Evolutionary conservation across 1,140 invertebrate species (phyloP), one percentile per base, ranked within the genome.

Genomic region (Homalodisca vitripennis): DNA sequence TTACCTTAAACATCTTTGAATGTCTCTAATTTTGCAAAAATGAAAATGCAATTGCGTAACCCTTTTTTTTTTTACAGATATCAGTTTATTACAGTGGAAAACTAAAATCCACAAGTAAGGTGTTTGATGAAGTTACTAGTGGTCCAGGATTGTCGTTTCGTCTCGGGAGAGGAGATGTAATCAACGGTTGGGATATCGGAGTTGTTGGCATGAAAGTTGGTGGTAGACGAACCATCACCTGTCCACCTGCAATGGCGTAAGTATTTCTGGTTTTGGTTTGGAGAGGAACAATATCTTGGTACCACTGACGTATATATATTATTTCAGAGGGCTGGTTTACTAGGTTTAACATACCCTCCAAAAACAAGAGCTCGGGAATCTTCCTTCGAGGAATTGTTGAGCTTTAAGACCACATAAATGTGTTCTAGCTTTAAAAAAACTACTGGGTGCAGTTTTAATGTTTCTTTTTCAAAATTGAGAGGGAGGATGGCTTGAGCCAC

Each of bases 141-240:
- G 93, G 92, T 13, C 84, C 86, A 30, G 92, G 92, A 0, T 95
- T 97, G 76, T 91, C 90, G 79, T 97, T 97, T 80, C 83, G 85
- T 20, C 78, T 98, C 14, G 95, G 94, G 0, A 84, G 83, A 53
- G 88, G 89, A 60, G 92, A 96, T 80, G 94, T 97, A 0, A 96
- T 98, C 73, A 89, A 89, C 75, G 96, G 93, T 30, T 97, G 94
- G 95, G 95, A 98, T 78, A 77, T 91, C 64, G 96, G 93, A 32
- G 80, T 98, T 10, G 77, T 79, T 72, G 94, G 94, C 72, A 95
- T 95, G 93, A 96, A 93, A 82, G 88, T 96, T 74, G 95, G 95
- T 30, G 95, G 94, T 64, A 97, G 94, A 79, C 85, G 95, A 77
- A 87, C 85, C 74, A 86, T 98, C 55, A 87, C 86, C 2, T 89